Evolutionary conservation across 1,140 invertebrate species (phyloP).

Genomic region (Trialeurodes vaporariorum): DNA sequence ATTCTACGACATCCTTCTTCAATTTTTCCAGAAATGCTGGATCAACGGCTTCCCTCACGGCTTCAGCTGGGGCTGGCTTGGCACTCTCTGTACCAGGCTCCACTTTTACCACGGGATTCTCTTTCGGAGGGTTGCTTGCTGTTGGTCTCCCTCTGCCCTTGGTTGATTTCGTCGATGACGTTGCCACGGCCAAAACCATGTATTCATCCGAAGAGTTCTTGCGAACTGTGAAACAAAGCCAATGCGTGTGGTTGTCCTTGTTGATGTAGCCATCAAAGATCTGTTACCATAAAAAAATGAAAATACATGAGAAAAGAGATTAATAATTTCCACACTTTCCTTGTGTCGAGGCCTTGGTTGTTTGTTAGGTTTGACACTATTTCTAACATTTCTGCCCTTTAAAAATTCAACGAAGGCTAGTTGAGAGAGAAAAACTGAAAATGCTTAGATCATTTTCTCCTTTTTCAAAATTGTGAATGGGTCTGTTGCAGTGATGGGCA

Average conservation of each 20-base stretch:
- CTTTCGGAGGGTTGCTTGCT: neutral
- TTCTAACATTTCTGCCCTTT: neutral
- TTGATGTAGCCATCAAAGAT: neutral
- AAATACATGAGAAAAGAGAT: neutral
- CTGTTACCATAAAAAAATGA: neutral
- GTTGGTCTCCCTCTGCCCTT: neutral
- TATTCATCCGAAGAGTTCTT: neutral
- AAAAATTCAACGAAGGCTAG: neutral
- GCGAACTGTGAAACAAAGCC: neutral
- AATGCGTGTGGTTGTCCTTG: neutral
- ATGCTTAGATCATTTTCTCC: too few relatives aligned
- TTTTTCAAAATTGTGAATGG: too few relatives aligned
- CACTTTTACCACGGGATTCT: too few relatives aligned
- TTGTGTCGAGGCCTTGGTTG: too few relatives aligned
- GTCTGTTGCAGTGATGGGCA: too few relatives aligned
- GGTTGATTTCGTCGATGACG: neutral
- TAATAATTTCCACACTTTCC: neutral
- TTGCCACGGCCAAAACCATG: neutral
- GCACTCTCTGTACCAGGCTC: neutral
- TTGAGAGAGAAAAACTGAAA: neutral
- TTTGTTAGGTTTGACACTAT: neutral
- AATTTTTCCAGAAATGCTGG: neutral
- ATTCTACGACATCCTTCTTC: neutral
- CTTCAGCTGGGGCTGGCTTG: too few relatives aligned
- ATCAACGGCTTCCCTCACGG: too few relatives aligned